Conservation (phyloP, 2,888 invertebrate species). For the Sinohyriopsis cumingii region DNA sequence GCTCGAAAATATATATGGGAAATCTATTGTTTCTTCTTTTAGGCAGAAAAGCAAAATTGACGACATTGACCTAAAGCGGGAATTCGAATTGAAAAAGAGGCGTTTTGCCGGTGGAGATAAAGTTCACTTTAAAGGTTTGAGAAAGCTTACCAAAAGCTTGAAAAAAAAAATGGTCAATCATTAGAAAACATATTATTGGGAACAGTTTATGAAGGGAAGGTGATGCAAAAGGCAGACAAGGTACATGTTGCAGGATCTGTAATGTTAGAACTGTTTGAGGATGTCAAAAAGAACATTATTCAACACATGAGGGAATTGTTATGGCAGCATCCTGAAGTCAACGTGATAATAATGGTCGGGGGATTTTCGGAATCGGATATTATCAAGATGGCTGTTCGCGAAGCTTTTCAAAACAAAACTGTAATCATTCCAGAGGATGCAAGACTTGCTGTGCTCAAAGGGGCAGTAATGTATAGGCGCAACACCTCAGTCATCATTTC, state of each 20-base stretch:
- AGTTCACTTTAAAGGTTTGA: slow-evolving; percentile 11
- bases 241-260: neutral
- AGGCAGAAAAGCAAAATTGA: slow-evolving; percentile 6
- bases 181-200: too few relatives aligned
- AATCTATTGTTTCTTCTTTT: slow-evolving; percentile 6
- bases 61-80: slow-evolving; percentile 12
- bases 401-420: slow-evolving; percentile 5
- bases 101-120: neutral
- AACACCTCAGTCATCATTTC: slow-evolving; percentile 21
- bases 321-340: slow-evolving; percentile 6
- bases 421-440: slow-evolving; percentile 24
- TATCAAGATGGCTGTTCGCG: slow-evolving; percentile 16
- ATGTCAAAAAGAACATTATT: slow-evolving; percentile 6
- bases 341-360: slow-evolving; percentile 30
- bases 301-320: slow-evolving; percentile 12
- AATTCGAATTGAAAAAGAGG: slow-evolving; percentile 24
- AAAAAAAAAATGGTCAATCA: too few relatives aligned
- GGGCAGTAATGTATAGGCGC: slow-evolving; percentile 40
- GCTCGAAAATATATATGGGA: slow-evolving; percentile 16
- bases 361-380: slow-evolving; percentile 23
- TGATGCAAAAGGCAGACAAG: slow-evolving; percentile 7
- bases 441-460: slow-evolving; percentile 22
- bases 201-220: too few relatives aligned
- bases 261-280: slow-evolving; percentile 4
- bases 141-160: too few relatives aligned